Evolutionary conservation across 2,113 vertebrate species (phyloP).

Genomic region (Puffinus mauretanicus): DNA sequence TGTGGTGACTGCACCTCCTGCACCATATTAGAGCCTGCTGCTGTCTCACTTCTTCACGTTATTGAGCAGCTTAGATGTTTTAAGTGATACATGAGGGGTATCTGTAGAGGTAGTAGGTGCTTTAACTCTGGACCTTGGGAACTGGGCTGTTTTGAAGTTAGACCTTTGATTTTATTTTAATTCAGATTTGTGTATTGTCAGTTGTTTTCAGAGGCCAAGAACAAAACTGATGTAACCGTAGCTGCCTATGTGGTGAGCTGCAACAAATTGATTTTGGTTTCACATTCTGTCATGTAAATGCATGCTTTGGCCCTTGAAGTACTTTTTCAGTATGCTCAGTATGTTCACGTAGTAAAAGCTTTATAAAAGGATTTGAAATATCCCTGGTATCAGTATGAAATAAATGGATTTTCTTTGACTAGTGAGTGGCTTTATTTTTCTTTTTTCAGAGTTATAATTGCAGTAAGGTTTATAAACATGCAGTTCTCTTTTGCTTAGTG

Average conservation of each 20-base stretch:
- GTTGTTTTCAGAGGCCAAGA: neutral
- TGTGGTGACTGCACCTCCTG: neutral
- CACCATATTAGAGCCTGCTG: neutral
- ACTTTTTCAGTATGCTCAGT: neutral
- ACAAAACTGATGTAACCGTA: neutral
- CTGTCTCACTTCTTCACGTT: accelerated
- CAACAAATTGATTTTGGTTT: neutral
- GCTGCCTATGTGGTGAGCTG: neutral
- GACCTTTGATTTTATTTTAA: neutral
- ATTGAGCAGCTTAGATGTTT: neutral
- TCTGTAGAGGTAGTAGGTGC: neutral
- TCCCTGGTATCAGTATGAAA: neutral
- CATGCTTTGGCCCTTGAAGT: neutral
- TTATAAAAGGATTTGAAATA: neutral
- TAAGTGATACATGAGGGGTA: neutral
- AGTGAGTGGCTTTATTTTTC: neutral
- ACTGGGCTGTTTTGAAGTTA: neutral
- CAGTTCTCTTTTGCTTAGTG: neutral
- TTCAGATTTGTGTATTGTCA: neutral
- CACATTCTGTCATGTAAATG: neutral
- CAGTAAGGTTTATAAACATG: neutral
- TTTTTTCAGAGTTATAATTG: neutral
- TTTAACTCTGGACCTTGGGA: neutral
- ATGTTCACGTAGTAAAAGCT: neutral
- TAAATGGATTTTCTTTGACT: neutral